phyloP scores from a whole-genome alignment of 2,113 vertebrate genomes.

The Symphodus melops region DNA sequence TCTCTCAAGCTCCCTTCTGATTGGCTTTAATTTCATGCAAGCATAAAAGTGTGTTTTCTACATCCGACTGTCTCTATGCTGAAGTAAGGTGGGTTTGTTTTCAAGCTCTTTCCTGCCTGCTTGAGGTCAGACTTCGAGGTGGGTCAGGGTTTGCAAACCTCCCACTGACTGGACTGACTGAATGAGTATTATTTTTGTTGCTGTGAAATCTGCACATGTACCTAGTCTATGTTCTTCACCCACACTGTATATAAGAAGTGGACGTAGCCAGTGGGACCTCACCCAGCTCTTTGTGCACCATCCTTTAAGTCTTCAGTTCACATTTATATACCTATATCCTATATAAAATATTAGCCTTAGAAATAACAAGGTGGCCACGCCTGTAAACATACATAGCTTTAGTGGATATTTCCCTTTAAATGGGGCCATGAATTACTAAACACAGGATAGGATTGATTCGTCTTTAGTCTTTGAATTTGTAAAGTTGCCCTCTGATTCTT shows the following conservation, averaged over 20 bases:
- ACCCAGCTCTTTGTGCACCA: too few relatives aligned
- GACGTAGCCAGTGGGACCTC: neutral
- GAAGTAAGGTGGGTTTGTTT: constrained; percentile 38
- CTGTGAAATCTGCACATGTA: constrained; percentile 55
- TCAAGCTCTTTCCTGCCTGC: constrained; percentile 55
- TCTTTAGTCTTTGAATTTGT: neutral
- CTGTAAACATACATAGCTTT: neutral
- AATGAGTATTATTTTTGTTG: constrained; percentile 16
- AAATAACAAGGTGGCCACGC: neutral
- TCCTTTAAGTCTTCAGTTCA: neutral
- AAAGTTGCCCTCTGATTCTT: neutral
- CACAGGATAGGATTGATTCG: too few relatives aligned
- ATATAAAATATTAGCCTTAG: neutral
- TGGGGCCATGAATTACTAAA: neutral
- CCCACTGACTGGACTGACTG: constrained; percentile 1
- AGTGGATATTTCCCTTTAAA: neutral
- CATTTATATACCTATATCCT: neutral
- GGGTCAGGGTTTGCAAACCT: constrained; percentile 61
- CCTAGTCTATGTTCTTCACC: neutral
- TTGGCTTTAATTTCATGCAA: constrained; percentile 49
- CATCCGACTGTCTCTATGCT: constrained; percentile 29
- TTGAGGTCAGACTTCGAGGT: neutral
- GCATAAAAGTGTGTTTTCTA: constrained; percentile 47
- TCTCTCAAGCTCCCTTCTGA: constrained; percentile 51
- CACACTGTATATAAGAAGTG: neutral